Evolutionary conservation across 2,113 vertebrate species (phyloP), one percentile per base, ranked within the genome.

Genomic region (Merops nubicus): DNA sequence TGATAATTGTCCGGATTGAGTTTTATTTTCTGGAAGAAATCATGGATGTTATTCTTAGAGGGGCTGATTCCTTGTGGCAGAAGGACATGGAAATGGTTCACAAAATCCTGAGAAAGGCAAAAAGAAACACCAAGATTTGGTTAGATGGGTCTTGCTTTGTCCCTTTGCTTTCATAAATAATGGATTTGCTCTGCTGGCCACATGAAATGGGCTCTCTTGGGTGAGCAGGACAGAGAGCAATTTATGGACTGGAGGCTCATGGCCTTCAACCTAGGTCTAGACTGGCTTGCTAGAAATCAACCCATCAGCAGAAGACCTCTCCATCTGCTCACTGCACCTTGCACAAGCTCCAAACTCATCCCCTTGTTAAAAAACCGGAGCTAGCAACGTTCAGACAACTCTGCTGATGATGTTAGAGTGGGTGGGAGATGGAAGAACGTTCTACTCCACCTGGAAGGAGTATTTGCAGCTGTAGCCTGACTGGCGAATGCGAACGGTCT

Each of bases 381-480:
- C n/a, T 34, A 50, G n/a, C 28, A 57, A 42, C n/a, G 15, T 11
- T 43, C 31, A 51, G 73, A 70, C 6, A 13, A 11, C 43, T 45
- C 12, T 11, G 62, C 17, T 2, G 45, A 20, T 0, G 34, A 36
- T 8, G 31, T 26, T 48, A 8, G 34, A 70, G n/a, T 48, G 38
- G 50, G 26, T 13, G 36, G 51, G 72, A 88, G 65, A 51, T 42
- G 2, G 38, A 34, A 65, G 67, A 91, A n/a, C 7, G 1, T 2
- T 15, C 50, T 51, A 31, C 77, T 60, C 97, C 94, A 99, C 99
- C 99, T 99, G 98, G 94, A 99, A 99, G 94, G 98, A 98, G 95
- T 99, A 99, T 85, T 99, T 99, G 98, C 98, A 98, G 97, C 99
- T 99, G 98, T 99, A 99, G 84, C 99, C 99, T 0, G 99, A 99